Percentiles rank a stretch among this genome's conserved stretches.
These are phyloP conservation scores for Calameuta idolon DNA, from an alignment of 2,888 invertebrate genomes.

Conservation along the genomic window DNA sequence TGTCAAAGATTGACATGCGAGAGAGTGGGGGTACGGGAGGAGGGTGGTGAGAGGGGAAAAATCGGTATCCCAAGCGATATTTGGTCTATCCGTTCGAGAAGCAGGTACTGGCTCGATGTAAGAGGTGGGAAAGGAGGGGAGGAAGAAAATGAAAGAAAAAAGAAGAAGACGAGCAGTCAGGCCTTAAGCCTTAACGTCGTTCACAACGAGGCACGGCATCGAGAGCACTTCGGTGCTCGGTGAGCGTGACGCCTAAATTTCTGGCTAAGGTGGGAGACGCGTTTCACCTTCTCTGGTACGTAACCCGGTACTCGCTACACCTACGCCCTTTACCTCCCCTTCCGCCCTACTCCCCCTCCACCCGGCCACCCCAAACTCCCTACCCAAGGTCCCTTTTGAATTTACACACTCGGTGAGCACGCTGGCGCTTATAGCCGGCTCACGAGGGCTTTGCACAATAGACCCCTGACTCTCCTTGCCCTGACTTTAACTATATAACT, in stretches of 20 bases:
- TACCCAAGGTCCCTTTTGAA: neutral
- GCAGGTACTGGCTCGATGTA: neutral
- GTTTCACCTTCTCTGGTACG: neutral
- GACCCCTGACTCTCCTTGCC: neutral
- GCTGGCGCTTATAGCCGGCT: neutral
- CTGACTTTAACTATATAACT: constrained; percentile 9
- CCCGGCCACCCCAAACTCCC: constrained; percentile 16
- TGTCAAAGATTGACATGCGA: neutral
- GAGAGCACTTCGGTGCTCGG: neutral
- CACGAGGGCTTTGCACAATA: neutral
- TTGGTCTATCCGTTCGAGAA: neutral
- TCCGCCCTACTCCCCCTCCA: neutral
- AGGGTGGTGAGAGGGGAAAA: neutral
- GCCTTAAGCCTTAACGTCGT: neutral
- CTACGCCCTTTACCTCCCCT: constrained; percentile 6
- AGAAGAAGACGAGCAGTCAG: neutral
- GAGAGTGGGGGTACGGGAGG: neutral
- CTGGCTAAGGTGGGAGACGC: neutral
- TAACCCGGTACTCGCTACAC: neutral
- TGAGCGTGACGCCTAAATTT: neutral
- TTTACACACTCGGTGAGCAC: neutral
- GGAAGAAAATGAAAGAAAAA: neutral
- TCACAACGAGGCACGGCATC: neutral
- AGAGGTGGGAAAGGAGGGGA: neutral
- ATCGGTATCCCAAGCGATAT: neutral